These are phyloP conservation scores for Hyposmocoma kahamanoa DNA, from an alignment of 1,140 invertebrate genomes.

Conservation along the genomic window DNA sequence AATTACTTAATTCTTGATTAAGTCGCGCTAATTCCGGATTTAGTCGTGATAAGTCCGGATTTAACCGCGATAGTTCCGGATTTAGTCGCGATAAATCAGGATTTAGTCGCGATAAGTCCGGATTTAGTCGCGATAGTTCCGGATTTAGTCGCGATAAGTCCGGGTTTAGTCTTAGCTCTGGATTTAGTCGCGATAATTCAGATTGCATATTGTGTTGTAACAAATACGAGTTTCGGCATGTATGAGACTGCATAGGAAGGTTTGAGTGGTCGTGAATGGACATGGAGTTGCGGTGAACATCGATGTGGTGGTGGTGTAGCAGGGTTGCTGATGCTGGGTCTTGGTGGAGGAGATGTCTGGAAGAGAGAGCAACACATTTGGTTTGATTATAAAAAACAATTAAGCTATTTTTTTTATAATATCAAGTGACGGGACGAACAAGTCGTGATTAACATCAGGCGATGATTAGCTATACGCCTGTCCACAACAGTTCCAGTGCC, in stretches of 20 bases:
- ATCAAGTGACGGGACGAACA: no score
- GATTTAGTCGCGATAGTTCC: slow-evolving; percentile 19
- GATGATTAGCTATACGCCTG: no score
- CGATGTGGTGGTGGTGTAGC: slow-evolving; percentile 61
- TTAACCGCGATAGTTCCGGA: slow-evolving; percentile 32
- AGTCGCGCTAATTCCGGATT: slow-evolving; percentile 34
- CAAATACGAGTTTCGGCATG: slow-evolving; percentile 48
- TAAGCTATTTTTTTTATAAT: no score
- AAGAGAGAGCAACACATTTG: slow-evolving; percentile 12
- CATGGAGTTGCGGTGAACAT: slow-evolving; percentile 41
- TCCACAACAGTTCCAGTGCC: no score
- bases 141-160: slow-evolving; percentile 20
- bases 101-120: slow-evolving; percentile 29
- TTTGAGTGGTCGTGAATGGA: slow-evolving; percentile 38
- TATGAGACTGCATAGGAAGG: slow-evolving; percentile 32
- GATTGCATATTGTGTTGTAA: slow-evolving; percentile 27
- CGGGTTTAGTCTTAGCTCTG: slow-evolving; percentile 17
- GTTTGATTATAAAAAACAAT: neutral
- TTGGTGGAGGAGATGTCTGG: slow-evolving; percentile 59
- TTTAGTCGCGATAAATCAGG: slow-evolving; percentile 33
- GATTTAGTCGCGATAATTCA: slow-evolving; percentile 24
- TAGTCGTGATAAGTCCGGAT: slow-evolving; percentile 28
- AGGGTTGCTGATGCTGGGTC: slow-evolving; percentile 56
- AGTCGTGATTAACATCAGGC: no score
- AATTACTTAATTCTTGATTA: slow-evolving; percentile 25